A percentile compares a stretch with the other conserved stretches of the same genome.
Conservation (phyloP, 2,797 vertebrate species). For the Pseudomugil gertrudae region DNA sequence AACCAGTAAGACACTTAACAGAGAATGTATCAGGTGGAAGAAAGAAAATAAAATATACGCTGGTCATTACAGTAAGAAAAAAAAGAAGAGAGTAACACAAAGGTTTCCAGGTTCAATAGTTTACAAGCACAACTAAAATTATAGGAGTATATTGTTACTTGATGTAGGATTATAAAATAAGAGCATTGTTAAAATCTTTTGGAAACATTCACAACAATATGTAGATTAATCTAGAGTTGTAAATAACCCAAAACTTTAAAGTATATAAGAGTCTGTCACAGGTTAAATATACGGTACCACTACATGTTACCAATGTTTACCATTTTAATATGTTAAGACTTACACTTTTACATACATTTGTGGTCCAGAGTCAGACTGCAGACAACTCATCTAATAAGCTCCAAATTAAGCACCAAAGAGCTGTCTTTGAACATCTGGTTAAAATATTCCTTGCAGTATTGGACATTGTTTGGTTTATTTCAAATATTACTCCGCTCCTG, state of each 20-base stretch:
- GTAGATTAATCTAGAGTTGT: not conserved
- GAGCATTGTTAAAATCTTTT: not conserved
- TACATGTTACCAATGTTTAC: not conserved
- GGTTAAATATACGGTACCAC: not conserved
- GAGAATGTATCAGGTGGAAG: conserved; percentile 10
- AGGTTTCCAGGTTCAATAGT: conserved; percentile 2
- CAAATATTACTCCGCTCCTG: not conserved
- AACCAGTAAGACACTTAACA: conserved; percentile 55
- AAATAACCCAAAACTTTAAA: not conserved
- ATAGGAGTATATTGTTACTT: not conserved
- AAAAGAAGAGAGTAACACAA: conserved; percentile 15
- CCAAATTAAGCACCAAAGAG: not conserved
- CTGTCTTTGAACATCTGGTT: not conserved
- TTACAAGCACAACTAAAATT: not conserved
- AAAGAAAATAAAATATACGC: not conserved
- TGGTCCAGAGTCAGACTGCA: not conserved
- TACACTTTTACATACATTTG: not conserved
- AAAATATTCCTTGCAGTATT: not conserved
- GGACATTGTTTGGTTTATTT: not conserved
- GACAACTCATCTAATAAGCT: not conserved
- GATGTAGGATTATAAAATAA: not conserved
- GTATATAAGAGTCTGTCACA: not conserved
- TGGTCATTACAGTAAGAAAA: not conserved
- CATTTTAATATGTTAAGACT: not conserved
- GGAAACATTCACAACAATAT: not conserved